Conservation (phyloP, 2,888 invertebrate species). For the Prostheceraeus crozeri region DNA sequence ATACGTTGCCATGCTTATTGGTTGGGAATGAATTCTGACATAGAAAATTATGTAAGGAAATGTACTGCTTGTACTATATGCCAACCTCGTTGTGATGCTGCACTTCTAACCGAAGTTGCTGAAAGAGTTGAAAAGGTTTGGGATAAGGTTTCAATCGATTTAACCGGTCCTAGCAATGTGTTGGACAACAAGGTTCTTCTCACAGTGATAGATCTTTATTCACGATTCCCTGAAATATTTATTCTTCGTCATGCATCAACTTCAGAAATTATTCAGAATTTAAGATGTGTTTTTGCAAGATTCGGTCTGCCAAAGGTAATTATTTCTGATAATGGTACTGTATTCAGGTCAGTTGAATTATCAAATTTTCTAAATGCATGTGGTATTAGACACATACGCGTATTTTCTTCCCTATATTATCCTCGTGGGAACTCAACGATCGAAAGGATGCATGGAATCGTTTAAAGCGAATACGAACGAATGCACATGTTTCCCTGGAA, state of each 20-base stretch:
- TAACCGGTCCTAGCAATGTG: neutral
- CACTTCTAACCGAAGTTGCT: neutral
- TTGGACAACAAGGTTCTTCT: conserved; percentile 18
- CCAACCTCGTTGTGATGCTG: neutral
- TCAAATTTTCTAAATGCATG: neutral
- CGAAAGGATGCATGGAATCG: neutral
- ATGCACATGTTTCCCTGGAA: neutral
- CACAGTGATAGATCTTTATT: conserved; percentile 13
- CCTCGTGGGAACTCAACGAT: conserved; percentile 7
- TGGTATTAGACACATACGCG: neutral
- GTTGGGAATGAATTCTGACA: conserved; percentile 5
- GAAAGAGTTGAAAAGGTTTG: neutral
- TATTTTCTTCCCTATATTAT: neutral
- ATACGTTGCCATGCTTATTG: neutral
- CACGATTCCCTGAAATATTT: conserved; percentile 14
- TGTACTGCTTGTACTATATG: conserved; percentile 6
- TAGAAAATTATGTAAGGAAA: conserved; percentile 1
- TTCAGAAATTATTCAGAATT: too few species aligned
- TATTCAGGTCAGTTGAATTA: neutral
- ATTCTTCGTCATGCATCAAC: neutral
- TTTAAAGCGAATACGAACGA: neutral
- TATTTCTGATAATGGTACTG: conserved; percentile 2
- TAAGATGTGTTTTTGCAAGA: too few species aligned
- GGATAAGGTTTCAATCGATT: conserved; percentile 9
- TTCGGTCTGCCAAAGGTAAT: neutral